Conservation (phyloP, 2,888 invertebrate genomes). For the Empis stercorea region DNA sequence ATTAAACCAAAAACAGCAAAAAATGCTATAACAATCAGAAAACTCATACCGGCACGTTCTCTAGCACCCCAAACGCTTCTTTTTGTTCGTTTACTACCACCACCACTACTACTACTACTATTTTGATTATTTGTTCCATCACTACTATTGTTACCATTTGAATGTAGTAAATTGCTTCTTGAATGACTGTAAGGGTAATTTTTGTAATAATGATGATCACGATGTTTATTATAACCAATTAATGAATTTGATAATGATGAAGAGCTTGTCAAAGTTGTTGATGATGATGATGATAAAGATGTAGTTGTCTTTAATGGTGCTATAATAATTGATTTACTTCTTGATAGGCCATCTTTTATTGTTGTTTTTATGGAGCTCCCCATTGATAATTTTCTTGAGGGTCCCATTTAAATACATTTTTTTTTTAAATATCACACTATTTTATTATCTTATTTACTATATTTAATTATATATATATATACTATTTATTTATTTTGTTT, state of each 20-base stretch:
- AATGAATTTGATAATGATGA: not conserved
- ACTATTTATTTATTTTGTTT: too few species aligned
- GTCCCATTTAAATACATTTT: conserved; percentile 29
- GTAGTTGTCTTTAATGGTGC: not conserved
- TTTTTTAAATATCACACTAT: too few species aligned
- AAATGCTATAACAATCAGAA: conserved; percentile 82
- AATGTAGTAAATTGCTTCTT: not conserved
- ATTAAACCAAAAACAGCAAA: conserved; percentile 80
- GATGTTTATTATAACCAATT: not conserved
- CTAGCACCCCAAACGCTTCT: conserved; percentile 37
- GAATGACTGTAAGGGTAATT: not conserved
- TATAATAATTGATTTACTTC: not conserved
- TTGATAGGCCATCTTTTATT: not conserved
- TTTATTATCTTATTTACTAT: too few species aligned
- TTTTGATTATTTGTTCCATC: too few species aligned
- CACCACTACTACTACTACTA: not conserved
- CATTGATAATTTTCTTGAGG: conserved; percentile 27
- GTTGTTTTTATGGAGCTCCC: conserved; percentile 26
- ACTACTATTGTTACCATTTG: not conserved
- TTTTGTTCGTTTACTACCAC: conserved; percentile 27
- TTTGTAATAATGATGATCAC: not conserved
- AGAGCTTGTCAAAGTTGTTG: not conserved
- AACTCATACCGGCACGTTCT: conserved; percentile 77
- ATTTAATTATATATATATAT: too few species aligned
- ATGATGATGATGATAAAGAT: not conserved